Evolutionary conservation across 2,113 vertebrate genomes (phyloP).

Genomic region (Mola mola): DNA sequence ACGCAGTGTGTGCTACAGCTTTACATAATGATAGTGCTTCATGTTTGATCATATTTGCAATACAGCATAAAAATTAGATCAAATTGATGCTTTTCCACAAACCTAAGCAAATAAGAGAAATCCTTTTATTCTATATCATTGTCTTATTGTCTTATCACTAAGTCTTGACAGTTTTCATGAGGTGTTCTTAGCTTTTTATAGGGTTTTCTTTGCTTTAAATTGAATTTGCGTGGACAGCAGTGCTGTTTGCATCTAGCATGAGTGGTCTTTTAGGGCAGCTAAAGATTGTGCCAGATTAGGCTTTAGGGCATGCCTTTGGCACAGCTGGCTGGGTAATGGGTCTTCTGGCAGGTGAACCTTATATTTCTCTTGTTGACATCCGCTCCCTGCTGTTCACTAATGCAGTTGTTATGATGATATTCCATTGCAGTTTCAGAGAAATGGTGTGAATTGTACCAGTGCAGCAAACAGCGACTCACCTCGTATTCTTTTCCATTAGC

Average conservation of each 20-base stretch:
- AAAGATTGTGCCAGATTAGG: constrained; percentile 25
- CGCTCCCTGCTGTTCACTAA: constrained; percentile 38
- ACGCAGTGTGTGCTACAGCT: no score
- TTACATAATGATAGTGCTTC: no score
- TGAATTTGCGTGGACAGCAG: constrained; percentile 17
- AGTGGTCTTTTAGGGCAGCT: constrained; percentile 32
- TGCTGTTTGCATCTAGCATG: constrained; percentile 18
- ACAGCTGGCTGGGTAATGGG: constrained; percentile 40
- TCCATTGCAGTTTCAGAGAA: constrained; percentile 20
- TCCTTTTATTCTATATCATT: no score
- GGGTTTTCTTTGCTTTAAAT: constrained; percentile 35
- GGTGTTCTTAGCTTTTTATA: constrained; percentile 14
- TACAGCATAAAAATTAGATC: no score
- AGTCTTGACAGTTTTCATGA: neutral
- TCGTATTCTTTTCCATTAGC: constrained; percentile 16
- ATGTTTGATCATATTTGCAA: no score
- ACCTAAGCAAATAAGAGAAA: no score
- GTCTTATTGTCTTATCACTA: no score
- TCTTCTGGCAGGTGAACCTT: constrained; percentile 30
- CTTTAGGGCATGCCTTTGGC: constrained; percentile 9
- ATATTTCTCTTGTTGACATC: constrained; percentile 41
- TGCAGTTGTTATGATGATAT: constrained; percentile 27
- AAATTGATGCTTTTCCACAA: no score
- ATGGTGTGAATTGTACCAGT: constrained; percentile 1
- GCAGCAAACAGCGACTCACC: neutral